Base-by-base conservation (phyloP, 1,140 invertebrate genomes). In the Apis cerana region DNA sequence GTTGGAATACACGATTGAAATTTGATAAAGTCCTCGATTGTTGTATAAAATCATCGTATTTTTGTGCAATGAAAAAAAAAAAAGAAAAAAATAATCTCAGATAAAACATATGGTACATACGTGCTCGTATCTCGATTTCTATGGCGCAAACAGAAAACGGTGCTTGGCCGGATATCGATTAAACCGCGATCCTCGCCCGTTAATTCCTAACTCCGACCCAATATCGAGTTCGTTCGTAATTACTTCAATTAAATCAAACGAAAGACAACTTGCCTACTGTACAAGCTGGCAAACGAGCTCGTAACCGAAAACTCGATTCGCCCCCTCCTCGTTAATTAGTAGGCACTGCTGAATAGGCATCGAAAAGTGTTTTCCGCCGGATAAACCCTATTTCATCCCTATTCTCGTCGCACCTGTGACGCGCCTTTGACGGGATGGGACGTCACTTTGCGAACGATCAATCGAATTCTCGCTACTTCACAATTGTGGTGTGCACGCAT, bases 231-330 rank as follows among this genome's bases (percentile, higher is more conserved):
- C 79, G 78, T 80, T 80, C 69, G 79, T 80, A 80, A 80, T 80
- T 80, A 80, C 79, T 80, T 80, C 61, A 74, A 75, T 80, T 80
- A 80, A 80, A 80, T 80, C 70, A 72, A 80, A 80, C 79, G 79
- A 80, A 80, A 80, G 79, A 75, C 72, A 80, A 52, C 70, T n/a
- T 1, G 2, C 15, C 50, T 59, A 9, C 70, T 54, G 59, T 62
- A 64, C 59, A 52, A 68, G 17, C 21, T 15, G 9, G 61, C 70
- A 80, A 80, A 80, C 71, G 79, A 80, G 79, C 70, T 75, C 61
- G 79, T 75, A 75, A 80, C 79, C 64, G 79, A 80, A 80, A 80
- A 80, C 68, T 78, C 68, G 76, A 83, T 79, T 72, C 70, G 43
- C 33, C 33, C 33, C 33, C 0, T 7, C 5, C n/a, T n/a, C 8